Conservation (phyloP, 2,888 invertebrate genomes). For the Siphlonurus alternatus region DNA sequence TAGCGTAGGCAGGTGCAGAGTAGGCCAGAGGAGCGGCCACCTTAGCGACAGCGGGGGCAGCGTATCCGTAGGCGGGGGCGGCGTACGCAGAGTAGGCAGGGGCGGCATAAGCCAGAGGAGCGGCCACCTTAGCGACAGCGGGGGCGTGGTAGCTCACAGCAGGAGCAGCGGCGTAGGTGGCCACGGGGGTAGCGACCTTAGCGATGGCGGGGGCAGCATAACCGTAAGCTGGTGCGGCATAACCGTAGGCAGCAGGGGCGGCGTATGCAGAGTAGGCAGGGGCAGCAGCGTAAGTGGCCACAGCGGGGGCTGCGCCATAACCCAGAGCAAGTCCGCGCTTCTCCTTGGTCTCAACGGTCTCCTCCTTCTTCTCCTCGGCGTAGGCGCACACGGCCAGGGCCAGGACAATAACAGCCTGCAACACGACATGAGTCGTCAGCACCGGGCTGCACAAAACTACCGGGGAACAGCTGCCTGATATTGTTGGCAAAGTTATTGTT, state of each 20-base stretch:
- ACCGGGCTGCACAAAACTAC: no score
- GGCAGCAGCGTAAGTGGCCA: neutral
- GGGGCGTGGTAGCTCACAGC: neutral
- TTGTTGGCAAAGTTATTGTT: no score
- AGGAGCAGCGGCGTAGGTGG: neutral
- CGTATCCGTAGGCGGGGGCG: slow-evolving; percentile 4
- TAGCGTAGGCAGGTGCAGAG: neutral
- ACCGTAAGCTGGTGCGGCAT: neutral
- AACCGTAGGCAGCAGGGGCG: neutral
- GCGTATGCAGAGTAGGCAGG: neutral
- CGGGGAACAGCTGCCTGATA: no score
- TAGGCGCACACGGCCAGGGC: slow-evolving; percentile 10
- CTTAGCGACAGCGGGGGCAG: slow-evolving; percentile 7
- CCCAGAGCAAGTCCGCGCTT: slow-evolving; percentile 8
- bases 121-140: slow-evolving; percentile 3
- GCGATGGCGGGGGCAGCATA: slow-evolving; percentile 2
- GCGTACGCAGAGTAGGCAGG: no score
- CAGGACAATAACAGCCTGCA: slow-evolving; percentile 8
- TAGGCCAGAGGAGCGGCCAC: no score
- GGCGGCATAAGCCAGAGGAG: neutral
- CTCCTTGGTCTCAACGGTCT: slow-evolving; percentile 12
- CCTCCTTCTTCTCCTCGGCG: slow-evolving; percentile 11
- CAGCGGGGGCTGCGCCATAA: slow-evolving; percentile 5
- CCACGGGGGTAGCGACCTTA: slow-evolving; percentile 2
- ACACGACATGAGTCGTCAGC: no score